A percentile compares a stretch with the other conserved stretches of the same genome.
Evolutionary conservation across 2,888 invertebrate genomes (phyloP).

Genomic region (Drosophila imparisetae): DNA sequence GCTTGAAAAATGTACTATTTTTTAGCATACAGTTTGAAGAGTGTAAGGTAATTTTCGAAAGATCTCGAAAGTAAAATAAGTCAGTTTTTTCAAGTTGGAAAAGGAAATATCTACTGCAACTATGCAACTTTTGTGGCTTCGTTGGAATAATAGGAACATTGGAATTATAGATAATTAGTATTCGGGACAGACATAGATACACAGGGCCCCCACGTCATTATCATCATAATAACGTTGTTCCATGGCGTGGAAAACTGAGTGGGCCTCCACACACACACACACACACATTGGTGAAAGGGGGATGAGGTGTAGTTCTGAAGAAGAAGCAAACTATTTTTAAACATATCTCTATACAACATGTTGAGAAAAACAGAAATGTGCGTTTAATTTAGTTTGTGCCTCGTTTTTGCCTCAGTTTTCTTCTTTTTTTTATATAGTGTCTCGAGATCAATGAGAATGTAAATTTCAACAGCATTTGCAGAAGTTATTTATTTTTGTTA

Average conservation of each 20-base stretch:
- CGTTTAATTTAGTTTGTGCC: constrained; percentile 17
- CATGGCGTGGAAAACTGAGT: constrained; percentile 54
- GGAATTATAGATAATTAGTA: constrained; percentile 31
- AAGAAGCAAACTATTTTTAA: constrained; percentile 70
- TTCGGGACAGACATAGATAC: constrained; percentile 14
- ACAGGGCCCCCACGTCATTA: constrained; percentile 7
- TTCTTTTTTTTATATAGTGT: constrained; percentile 24
- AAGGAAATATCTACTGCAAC: not conserved
- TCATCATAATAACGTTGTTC: constrained; percentile 30
- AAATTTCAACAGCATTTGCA: not conserved
- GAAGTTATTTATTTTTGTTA: constrained; percentile 3
- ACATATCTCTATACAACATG: constrained; percentile 59
- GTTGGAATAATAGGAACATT: not conserved
- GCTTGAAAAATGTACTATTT: not conserved
- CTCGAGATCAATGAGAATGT: not conserved
- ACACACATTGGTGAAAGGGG: not conserved
- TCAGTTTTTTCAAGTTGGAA: not conserved
- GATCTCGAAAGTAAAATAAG: not conserved
- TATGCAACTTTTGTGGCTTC: constrained; percentile 8
- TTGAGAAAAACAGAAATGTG: constrained; percentile 46
- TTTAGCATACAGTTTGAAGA: not conserved
- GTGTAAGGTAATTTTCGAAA: not conserved
- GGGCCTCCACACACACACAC: constrained; percentile 31
- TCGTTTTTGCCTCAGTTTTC: constrained; percentile 16
- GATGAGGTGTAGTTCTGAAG: constrained; percentile 18